Conservation (phyloP, 2,113 vertebrate genomes). For the Dipodomys ordii region DNA sequence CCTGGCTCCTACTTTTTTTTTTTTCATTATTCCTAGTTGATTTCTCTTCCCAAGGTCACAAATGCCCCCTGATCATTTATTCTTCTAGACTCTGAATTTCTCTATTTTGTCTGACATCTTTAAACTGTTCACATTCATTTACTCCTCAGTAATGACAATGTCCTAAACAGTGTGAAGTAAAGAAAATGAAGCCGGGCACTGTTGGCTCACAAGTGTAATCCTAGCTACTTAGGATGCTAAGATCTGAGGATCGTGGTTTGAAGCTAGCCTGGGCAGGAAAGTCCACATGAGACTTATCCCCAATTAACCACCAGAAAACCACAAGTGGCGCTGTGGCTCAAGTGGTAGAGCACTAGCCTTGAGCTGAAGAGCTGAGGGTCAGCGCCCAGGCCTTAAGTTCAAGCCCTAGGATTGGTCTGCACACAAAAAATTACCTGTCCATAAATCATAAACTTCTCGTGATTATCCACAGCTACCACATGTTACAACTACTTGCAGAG, state of each 20-base stretch:
- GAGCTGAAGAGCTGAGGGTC: no score
- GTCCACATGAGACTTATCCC: no score
- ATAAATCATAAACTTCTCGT: slow-evolving; percentile 35
- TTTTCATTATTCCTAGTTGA: slow-evolving; percentile 47
- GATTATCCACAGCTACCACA: neutral
- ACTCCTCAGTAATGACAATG: slow-evolving; percentile 39
- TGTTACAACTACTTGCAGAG: neutral
- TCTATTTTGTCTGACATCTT: neutral
- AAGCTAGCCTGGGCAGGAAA: no score
- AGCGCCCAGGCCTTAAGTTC: no score
- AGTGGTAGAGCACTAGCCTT: no score
- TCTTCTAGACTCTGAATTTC: neutral
- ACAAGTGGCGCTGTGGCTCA: no score
- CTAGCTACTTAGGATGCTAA: no score
- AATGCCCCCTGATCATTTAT: slow-evolving; percentile 22
- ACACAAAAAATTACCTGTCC: slow-evolving; percentile 3
- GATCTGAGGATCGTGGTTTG: no score
- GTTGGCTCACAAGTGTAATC: no score
- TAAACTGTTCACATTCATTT: slow-evolving; percentile 33
- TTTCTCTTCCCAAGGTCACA: slow-evolving; percentile 58
- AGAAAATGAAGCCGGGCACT: neutral
- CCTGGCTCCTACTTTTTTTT: neutral
- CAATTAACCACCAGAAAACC: no score
- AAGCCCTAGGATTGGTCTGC: neutral
- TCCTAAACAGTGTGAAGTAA: neutral